A percentile compares a stretch with the other conserved stretches of the same genome.
phyloP scores from a whole-genome alignment of 92 coral and sea anemone genomes.

The Chrysogorgia sp. region DNA sequence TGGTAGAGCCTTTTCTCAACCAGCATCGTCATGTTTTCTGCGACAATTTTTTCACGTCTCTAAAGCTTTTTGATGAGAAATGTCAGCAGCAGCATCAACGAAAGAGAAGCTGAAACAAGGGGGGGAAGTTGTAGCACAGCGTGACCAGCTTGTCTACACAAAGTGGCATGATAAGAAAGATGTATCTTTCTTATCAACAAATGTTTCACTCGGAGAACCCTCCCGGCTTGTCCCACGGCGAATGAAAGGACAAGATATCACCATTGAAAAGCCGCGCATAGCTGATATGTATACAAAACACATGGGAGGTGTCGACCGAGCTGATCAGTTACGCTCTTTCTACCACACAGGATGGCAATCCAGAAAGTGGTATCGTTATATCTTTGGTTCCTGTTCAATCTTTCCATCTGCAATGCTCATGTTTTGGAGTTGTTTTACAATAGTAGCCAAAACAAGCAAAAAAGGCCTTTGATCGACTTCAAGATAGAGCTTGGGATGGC shows the following conservation, averaged over 20 bases:
- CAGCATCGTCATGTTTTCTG: slow-evolving; percentile 40
- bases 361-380: slow-evolving; percentile 13
- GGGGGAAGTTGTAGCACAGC: too few species aligned
- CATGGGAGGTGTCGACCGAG: slow-evolving; percentile 55
- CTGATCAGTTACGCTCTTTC: slow-evolving; percentile 44
- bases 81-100: too few species aligned
- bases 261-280: too few species aligned
- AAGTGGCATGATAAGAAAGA: too few species aligned
- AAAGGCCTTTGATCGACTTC: not conserved
- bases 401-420: not conserved
- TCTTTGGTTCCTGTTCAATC: not conserved
- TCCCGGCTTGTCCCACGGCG: slow-evolving; percentile 56
- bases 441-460: not conserved
- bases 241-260: not conserved
- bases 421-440: not conserved
- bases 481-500: too few species aligned
- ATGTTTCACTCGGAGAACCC: too few species aligned
- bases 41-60: slow-evolving; percentile 48
- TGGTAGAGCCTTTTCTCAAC: slow-evolving; percentile 54
- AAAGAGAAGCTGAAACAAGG: too few species aligned
- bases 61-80: slow-evolving; percentile 45
- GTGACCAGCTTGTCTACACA: too few species aligned
- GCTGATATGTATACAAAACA: not conserved
- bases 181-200: too few species aligned
- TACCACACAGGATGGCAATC: slow-evolving; percentile 6